These are phyloP conservation scores for Drosophila trapezifrons DNA, from an alignment of 1,140 invertebrate genomes.

Conservation along the genomic window DNA sequence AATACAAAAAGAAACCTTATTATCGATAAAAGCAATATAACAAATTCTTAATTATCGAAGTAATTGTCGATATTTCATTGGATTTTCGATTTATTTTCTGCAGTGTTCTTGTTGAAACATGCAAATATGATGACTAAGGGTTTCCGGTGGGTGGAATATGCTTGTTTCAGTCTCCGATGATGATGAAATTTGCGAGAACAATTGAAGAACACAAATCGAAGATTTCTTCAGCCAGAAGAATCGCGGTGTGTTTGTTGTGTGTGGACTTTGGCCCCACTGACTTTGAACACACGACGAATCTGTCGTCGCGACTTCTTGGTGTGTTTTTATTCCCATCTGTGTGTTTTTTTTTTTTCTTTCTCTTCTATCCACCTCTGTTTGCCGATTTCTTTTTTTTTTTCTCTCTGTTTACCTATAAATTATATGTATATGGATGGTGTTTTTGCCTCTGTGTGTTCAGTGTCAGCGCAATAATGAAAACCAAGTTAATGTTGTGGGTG, in stretches of 20 bases:
- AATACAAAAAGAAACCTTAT: no score
- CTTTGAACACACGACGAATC: constrained; percentile 22
- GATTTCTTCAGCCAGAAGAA: constrained; percentile 19
- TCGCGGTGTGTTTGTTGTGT: neutral
- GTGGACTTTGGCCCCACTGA: constrained; percentile 47
- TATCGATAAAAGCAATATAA: no score
- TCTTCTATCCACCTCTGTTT: constrained; percentile 11
- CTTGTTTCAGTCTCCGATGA: neutral
- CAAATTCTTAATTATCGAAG: no score
- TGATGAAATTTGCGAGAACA: constrained; percentile 40
- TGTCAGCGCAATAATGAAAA: constrained; percentile 46
- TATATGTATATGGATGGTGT: constrained; percentile 25
- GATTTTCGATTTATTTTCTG: no score
- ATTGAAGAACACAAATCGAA: constrained; percentile 15
- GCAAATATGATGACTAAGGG: neutral
- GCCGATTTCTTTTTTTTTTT: constrained; percentile 17
- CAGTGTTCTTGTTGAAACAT: neutral
- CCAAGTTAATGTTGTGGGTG: constrained; percentile 35
- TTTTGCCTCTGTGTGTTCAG: constrained; percentile 35
- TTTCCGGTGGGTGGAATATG: neutral
- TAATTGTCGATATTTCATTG: no score
- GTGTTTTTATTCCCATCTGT: constrained; percentile 6
- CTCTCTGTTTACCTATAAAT: constrained; percentile 56
- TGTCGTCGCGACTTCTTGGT: neutral
- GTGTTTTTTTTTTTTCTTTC: neutral